Conservation (phyloP, 2,888 invertebrate genomes). For the Tigriopus californicus region DNA sequence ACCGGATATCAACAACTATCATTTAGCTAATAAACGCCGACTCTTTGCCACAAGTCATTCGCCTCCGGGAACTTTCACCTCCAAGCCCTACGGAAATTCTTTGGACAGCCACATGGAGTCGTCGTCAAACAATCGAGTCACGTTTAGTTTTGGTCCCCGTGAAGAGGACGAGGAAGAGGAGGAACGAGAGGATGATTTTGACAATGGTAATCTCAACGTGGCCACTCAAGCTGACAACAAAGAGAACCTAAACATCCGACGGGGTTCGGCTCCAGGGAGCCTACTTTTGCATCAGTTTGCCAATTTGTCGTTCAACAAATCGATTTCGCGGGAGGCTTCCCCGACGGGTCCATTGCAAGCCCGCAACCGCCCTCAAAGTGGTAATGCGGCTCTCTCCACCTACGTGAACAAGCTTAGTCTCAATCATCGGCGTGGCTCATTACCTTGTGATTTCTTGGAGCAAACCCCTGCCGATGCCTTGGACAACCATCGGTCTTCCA, state of each 20-base stretch:
- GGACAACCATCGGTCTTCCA: not conserved
- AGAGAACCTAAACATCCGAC: not conserved
- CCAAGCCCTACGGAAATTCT: not conserved
- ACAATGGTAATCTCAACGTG: not conserved
- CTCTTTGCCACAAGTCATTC: not conserved
- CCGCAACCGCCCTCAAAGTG: not conserved
- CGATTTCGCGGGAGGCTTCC: not conserved
- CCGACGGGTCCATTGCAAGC: not conserved
- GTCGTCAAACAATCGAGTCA: not conserved
- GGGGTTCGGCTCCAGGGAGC: conserved; percentile 10
- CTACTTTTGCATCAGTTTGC: conserved; percentile 3
- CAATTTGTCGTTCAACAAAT: not conserved
- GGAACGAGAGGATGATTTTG: not conserved
- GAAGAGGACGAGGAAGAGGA: not conserved
- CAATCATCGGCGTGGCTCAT: not conserved
- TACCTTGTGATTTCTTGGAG: conserved; percentile 3
- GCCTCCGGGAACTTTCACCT: not conserved
- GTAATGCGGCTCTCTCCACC: not conserved
- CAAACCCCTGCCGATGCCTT: not conserved
- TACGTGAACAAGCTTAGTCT: not conserved
- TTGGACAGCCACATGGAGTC: not conserved
- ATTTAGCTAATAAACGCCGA: not conserved
- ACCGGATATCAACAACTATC: not conserved
- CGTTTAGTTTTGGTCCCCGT: not conserved
- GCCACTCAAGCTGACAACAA: not conserved